phyloP scores from a whole-genome alignment of 2,113 vertebrate genomes.

The Alectura lathami region DNA sequence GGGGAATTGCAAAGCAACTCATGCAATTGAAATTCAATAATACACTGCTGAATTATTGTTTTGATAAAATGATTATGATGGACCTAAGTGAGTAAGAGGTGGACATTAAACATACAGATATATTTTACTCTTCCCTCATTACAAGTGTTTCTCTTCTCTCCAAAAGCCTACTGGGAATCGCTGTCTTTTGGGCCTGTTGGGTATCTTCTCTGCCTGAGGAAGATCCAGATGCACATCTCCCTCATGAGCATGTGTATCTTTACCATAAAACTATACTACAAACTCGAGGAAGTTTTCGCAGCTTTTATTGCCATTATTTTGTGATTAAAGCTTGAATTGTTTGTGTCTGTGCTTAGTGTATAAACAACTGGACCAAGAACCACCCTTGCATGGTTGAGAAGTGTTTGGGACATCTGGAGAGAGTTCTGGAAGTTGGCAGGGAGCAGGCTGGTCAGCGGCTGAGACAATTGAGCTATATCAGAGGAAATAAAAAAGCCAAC shows the following conservation, averaged over 20 bases:
- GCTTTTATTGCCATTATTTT: neutral
- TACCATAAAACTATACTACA: neutral
- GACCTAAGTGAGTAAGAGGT: neutral
- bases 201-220: neutral
- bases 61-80: neutral
- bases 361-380: neutral
- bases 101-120: neutral
- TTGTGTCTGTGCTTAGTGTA: neutral
- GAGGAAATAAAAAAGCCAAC: neutral
- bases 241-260: neutral
- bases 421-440: neutral
- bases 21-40: neutral
- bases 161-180: neutral
- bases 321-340: neutral
- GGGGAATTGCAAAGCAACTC: neutral
- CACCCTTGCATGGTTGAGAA: neutral
- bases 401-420: neutral
- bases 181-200: neutral
- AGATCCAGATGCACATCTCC: neutral
- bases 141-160: neutral
- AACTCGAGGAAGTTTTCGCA: neutral
- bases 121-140: neutral
- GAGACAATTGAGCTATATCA: neutral
- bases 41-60: neutral
- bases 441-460: neutral